Conservation (phyloP, 1,140 invertebrate species). For the Amphibalanus amphitrite region DNA sequence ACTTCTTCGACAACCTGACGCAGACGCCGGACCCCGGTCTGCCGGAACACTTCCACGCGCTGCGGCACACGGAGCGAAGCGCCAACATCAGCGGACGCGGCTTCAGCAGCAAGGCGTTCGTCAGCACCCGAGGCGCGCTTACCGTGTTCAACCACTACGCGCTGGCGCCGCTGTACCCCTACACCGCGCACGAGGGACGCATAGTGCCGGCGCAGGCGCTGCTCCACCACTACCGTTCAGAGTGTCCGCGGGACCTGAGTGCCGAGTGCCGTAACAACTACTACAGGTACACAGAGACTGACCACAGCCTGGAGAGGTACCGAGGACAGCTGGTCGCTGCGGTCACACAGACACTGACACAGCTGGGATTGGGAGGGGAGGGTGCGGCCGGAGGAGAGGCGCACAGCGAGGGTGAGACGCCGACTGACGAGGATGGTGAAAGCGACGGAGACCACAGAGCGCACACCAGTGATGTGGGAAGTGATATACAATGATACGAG, state of each 20-base stretch:
- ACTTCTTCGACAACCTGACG: constrained; percentile 16
- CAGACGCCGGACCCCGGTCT: constrained; percentile 43
- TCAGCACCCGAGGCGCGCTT: constrained; percentile 70
- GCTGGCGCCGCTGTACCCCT: constrained; percentile 46
- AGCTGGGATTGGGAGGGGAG: too few species aligned
- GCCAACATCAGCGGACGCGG: constrained; percentile 83
- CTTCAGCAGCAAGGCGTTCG: constrained; percentile 87
- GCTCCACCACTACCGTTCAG: constrained; percentile 61
- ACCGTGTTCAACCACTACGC: constrained; percentile 86
- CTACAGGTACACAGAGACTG: constrained; percentile 11
- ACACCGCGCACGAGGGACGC: constrained; percentile 50
- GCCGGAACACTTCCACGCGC: constrained; percentile 84
- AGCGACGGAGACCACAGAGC: too few species aligned
- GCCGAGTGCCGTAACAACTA: constrained; percentile 16
- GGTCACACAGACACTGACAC: not conserved
- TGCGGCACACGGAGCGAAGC: constrained; percentile 76
- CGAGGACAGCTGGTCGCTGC: constrained; percentile 9
- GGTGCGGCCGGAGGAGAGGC: too few species aligned
- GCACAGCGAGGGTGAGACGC: too few species aligned
- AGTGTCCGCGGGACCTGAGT: constrained; percentile 15
- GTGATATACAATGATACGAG: too few species aligned
- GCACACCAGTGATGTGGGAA: too few species aligned
- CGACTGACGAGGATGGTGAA: too few species aligned
- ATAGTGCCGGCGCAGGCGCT: constrained; percentile 64
- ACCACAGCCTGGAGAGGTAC: constrained; percentile 15